Evolutionary conservation across 2,113 vertebrate species (phyloP).

Genomic region (Sterna hirundo): DNA sequence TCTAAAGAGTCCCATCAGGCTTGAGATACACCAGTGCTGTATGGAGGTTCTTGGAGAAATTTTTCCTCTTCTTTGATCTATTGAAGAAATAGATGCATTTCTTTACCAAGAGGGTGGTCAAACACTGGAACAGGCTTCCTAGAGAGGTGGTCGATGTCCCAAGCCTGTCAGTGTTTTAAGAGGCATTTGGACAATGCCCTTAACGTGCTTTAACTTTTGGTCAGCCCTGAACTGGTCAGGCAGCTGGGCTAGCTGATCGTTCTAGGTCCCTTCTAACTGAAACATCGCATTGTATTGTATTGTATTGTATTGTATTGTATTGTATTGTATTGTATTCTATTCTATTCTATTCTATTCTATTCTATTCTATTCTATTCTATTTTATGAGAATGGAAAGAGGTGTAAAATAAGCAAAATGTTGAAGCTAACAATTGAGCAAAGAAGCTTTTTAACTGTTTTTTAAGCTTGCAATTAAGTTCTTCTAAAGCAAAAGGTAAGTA

Average conservation of each 20-base stretch:
- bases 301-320: neutral
- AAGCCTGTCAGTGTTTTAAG: neutral
- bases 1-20: neutral
- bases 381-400: neutral
- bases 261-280: neutral
- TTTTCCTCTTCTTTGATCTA: neutral
- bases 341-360: neutral
- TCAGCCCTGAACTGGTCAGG: neutral
- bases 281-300: neutral
- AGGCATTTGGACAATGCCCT: neutral
- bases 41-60: neutral
- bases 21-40: neutral
- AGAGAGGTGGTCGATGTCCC: neutral
- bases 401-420: neutral
- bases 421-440: neutral
- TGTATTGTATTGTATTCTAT: too few species aligned
- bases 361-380: neutral
- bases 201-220: neutral
- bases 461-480: neutral
- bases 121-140: neutral
- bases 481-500: neutral
- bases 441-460: neutral
- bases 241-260: rapidly evolving
- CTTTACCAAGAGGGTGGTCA: neutral
- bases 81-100: neutral